A percentile compares a stretch with the other conserved stretches of the same genome.
phyloP scores from a whole-genome alignment of 2,797 vertebrate genomes.

The Dendrocincla fuliginosa region DNA sequence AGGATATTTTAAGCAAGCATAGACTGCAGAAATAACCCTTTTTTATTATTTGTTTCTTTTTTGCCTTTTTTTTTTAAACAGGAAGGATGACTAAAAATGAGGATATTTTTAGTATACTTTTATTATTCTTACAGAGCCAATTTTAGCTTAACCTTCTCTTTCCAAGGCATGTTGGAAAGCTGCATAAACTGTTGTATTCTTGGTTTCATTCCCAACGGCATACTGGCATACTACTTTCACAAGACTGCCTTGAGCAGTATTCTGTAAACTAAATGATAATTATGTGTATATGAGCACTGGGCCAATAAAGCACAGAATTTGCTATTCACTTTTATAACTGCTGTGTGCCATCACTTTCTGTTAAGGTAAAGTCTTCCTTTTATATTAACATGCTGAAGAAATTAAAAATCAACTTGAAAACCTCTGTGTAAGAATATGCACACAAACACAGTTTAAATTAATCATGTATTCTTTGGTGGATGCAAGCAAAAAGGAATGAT shows the following conservation, averaged over 20 bases:
- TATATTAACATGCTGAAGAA: background rate
- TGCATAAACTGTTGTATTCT: constrained; percentile 10
- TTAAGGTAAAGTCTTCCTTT: background rate
- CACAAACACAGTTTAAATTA: background rate
- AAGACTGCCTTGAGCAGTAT: constrained; percentile 10
- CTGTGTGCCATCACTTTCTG: background rate
- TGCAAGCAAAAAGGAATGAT: background rate
- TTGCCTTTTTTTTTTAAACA: background rate
- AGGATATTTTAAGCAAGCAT: constrained; percentile 21
- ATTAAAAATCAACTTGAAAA: background rate
- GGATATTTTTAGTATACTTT: constrained; percentile 22
- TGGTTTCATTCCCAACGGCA: constrained; percentile 28
- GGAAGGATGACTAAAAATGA: background rate
- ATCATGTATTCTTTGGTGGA: background rate
- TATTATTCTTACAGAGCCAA: constrained; percentile 13
- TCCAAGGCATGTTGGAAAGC: background rate
- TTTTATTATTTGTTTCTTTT: background rate
- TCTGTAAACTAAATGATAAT: constrained; percentile 42
- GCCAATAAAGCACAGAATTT: constrained; percentile 9
- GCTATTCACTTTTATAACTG: constrained; percentile 9
- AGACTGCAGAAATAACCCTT: background rate
- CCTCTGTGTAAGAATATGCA: background rate
- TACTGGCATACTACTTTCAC: constrained; percentile 4
- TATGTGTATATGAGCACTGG: background rate
- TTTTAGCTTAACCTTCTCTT: constrained; percentile 42